These are phyloP conservation scores for Callospermophilus lateralis DNA, from an alignment of 2,113 vertebrate genomes.

Conservation along the genomic window DNA sequence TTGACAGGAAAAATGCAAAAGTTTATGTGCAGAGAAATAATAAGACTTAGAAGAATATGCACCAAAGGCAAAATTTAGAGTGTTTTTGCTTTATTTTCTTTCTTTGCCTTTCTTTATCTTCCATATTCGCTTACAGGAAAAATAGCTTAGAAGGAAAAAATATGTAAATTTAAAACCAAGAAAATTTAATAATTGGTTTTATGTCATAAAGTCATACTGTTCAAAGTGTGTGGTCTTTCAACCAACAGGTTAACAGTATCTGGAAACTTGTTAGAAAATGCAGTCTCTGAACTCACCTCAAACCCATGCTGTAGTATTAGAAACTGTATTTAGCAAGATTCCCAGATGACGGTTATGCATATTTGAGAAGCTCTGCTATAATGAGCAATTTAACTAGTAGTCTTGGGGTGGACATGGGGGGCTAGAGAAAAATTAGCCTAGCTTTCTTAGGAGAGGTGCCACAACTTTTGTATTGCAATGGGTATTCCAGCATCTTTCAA, in stretches of 20 bases:
- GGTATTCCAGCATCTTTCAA: neutral
- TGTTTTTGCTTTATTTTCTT: constrained; percentile 3
- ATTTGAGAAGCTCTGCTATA: neutral
- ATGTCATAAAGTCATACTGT: neutral
- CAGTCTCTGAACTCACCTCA: neutral
- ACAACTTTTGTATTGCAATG: neutral
- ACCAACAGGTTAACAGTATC: neutral
- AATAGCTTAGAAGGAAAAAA: constrained; percentile 33
- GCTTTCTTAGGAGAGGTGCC: neutral
- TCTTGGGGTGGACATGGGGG: neutral
- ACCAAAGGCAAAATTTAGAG: neutral
- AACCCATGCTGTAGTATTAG: neutral
- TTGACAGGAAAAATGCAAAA: neutral
- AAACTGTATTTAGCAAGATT: neutral
- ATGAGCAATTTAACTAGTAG: neutral
- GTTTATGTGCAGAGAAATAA: neutral
- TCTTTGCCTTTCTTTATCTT: neutral
- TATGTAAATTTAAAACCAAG: neutral
- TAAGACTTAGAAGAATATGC: neutral
- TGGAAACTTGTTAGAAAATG: neutral
- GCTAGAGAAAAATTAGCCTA: neutral
- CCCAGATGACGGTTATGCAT: neutral
- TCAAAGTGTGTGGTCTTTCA: neutral
- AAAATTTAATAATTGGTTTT: neutral
- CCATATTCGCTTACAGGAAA: neutral